Evolutionary conservation across 2,113 vertebrate species (phyloP).

Genomic region (Chionis minor): DNA sequence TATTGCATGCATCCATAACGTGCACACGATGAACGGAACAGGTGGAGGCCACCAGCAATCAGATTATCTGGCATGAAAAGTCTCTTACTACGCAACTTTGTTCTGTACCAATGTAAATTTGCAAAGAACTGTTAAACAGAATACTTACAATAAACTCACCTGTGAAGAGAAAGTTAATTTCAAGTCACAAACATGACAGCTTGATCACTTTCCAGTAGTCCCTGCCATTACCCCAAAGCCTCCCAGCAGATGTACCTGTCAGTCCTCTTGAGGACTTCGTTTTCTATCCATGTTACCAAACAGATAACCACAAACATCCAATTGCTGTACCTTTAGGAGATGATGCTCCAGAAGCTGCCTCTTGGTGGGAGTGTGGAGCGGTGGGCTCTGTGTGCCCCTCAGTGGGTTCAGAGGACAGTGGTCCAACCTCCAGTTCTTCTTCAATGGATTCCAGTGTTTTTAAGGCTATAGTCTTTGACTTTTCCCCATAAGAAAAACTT

Average conservation of each 20-base stretch:
- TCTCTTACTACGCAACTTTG: background rate
- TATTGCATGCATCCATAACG: background rate
- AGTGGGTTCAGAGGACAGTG: background rate
- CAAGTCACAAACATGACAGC: background rate
- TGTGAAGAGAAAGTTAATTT: background rate
- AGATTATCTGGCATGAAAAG: background rate
- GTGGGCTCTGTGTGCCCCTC: background rate
- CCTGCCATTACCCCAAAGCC: background rate
- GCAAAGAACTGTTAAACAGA: background rate
- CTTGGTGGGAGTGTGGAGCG: background rate
- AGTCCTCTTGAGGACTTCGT: background rate
- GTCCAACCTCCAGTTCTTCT: conserved; percentile 6
- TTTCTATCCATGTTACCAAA: background rate
- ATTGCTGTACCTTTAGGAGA: conserved; percentile 24
- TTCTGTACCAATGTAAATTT: fast-evolving
- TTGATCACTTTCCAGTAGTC: background rate
- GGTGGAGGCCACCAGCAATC: background rate
- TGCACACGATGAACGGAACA: fast-evolving
- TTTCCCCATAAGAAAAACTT: background rate
- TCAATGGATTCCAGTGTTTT: conserved; percentile 40
- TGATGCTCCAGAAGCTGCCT: background rate
- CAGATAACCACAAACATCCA: background rate
- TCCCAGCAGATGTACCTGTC: background rate
- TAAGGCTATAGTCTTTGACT: background rate
- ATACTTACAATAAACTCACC: background rate